Percentiles rank a stretch among this genome's conserved stretches.
These are phyloP conservation scores for Sminthopsis crassicaudata DNA, from an alignment of 2,113 vertebrate genomes.

Conservation along the genomic window DNA sequence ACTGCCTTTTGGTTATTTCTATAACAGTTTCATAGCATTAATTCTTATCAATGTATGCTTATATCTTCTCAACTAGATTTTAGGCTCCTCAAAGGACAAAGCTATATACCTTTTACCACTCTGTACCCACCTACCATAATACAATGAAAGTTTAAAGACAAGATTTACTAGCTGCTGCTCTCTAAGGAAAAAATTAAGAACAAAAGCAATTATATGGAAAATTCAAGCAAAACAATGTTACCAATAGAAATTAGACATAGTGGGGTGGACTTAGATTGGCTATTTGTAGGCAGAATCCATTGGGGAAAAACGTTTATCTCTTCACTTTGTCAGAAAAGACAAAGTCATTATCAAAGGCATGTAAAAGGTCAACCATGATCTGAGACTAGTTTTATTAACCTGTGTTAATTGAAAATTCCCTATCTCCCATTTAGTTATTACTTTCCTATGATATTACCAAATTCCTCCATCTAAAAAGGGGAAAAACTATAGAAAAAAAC, in stretches of 20 bases:
- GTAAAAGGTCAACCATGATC: constrained; percentile 28
- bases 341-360: constrained; percentile 28
- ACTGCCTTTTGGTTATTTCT: not conserved
- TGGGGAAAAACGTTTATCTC: constrained; percentile 7
- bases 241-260: not conserved
- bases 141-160: not conserved
- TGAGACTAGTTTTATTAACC: not conserved
- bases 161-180: constrained; percentile 34
- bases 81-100: not conserved
- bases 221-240: constrained; percentile 38
- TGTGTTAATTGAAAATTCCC: not conserved
- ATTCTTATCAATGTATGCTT: not conserved
- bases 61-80: not conserved
- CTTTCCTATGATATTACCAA: not conserved
- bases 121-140: not conserved
- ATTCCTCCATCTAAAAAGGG: not conserved
- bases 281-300: constrained; percentile 44
- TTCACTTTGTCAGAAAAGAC: constrained; percentile 47
- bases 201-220: constrained; percentile 43
- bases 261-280: constrained; percentile 18
- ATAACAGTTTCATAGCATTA: not conserved
- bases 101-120: not conserved
- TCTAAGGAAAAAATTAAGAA: constrained; percentile 38
- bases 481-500: constrained; percentile 17
- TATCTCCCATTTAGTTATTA: not conserved